Evolutionary conservation across 30 jellyfish, hydroid and myxozoan species (phyloP).

Genomic region (Sanderia malayensis): DNA sequence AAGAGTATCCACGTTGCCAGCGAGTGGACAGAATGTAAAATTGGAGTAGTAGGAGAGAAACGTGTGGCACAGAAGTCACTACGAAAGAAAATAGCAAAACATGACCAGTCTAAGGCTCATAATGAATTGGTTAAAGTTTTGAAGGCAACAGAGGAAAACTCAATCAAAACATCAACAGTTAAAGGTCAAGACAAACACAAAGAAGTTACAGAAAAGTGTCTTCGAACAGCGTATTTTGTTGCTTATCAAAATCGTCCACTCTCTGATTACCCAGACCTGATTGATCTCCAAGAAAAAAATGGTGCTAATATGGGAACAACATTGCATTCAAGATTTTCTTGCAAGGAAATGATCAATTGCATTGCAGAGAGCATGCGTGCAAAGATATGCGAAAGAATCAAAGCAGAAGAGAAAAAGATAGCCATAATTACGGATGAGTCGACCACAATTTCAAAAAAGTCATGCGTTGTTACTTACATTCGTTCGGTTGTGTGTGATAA

Average conservation of each 20-base stretch:
- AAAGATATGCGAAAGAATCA: not conserved
- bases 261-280: slow-evolving; percentile 10
- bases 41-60: slow-evolving; percentile 7
- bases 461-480: slow-evolving; percentile 28
- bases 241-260: slow-evolving; percentile 25
- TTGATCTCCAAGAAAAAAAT: slow-evolving; percentile 13
- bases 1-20: slow-evolving; percentile 29
- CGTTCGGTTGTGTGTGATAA: slow-evolving; percentile 39
- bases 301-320: slow-evolving; percentile 22
- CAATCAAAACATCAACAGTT: slow-evolving; percentile 26
- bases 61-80: slow-evolving; percentile 31
- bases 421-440: slow-evolving; percentile 9
- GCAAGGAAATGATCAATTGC: slow-evolving; percentile 34
- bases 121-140: not conserved
- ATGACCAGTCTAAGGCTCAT: slow-evolving; percentile 24
- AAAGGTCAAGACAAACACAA: not conserved
- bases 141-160: slow-evolving; percentile 9
- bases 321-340: slow-evolving; percentile 13
- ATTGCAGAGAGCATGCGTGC: slow-evolving; percentile 23
- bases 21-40: slow-evolving; percentile 25
- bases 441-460: slow-evolving; percentile 4
- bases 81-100: slow-evolving; percentile 32
- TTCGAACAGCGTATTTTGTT: slow-evolving; percentile 30
- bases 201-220: slow-evolving; percentile 22
- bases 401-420: slow-evolving; percentile 10